Evolutionary conservation across 2,113 vertebrate genomes (phyloP).

Genomic region (Thamnaconus septentrionalis): DNA sequence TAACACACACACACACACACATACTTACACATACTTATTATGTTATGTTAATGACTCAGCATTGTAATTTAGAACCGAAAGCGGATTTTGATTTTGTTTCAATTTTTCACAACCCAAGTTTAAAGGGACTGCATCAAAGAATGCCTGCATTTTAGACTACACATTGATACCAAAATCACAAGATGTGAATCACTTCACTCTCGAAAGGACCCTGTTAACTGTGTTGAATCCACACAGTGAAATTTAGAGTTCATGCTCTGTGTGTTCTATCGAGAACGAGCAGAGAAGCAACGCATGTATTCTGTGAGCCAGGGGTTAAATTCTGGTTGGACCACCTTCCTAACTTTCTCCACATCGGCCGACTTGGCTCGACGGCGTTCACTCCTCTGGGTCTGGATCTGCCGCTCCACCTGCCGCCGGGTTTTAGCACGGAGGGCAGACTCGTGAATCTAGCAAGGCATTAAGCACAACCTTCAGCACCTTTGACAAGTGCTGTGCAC

Average conservation of each 20-base stretch:
- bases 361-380: constrained; percentile 79
- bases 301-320: constrained; percentile 94
- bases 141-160: constrained; percentile 17
- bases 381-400: constrained; percentile 74
- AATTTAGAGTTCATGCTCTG: background rate
- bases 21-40: too few relatives aligned
- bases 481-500: background rate
- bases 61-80: too few relatives aligned
- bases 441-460: constrained; percentile 82
- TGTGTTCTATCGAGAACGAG: constrained; percentile 76
- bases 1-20: too few relatives aligned
- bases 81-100: background rate
- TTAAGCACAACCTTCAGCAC: background rate
- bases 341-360: constrained; percentile 73
- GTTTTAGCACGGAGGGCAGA: constrained; percentile 91
- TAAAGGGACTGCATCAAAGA: constrained; percentile 23
- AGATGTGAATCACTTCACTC: background rate
- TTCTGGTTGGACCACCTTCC: constrained; percentile 63
- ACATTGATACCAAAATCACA: background rate
- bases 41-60: too few relatives aligned
- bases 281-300: constrained; percentile 95
- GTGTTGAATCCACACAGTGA: too few relatives aligned
- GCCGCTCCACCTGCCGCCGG: constrained; percentile 86
- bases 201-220: constrained; percentile 1
- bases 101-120: background rate